Evolutionary conservation across 2,797 vertebrate genomes (phyloP), one percentile per base, ranked within the genome.

Genomic region (Agapornis canus): DNA sequence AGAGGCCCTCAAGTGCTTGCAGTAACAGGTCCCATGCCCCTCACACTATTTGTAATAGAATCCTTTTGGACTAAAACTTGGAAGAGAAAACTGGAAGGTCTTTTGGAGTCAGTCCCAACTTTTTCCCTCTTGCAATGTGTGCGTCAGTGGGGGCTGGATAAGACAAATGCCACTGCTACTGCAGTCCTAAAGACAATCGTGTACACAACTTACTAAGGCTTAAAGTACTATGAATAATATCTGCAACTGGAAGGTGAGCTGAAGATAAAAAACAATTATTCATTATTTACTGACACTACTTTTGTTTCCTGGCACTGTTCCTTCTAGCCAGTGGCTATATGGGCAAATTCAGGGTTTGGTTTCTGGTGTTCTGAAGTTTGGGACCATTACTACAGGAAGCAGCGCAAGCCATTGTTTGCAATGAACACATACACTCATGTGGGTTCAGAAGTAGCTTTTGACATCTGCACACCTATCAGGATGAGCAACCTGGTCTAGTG

Each of bases 381-480:
- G 32, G 14, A 8, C 6, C 22, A 3, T n/a, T 31, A 39, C 19
- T 0, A 0, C 15, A 32, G 56, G 56, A 65, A 47, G 45, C 19
- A 21, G 47, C 0, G 0, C 2, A 3, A 83, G 22, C 13, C 25
- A 4, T 29, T 45, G 19, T 69, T 89, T 80, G 61, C 59, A 51
- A 6, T 9, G n/a, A 31, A 8, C 29, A 19, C 9, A 1, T 23
- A 47, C 0, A 4, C 42, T 35, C 22, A 43, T 2, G 6, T 6
- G 6, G 45, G 14, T 21, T 71, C 37, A 42, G 49, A 68, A 88
- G 48, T 4, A 26, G 39, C 21, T 68, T 57, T 69, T 32, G 49
- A 23, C 42, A 13, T 32, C 39, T 64, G 19, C 61, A 43, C 1
- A 1, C 3, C 9, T 40, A n/a, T n/a, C 17, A 23, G 70, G 42